Evolutionary conservation across 2,888 invertebrate species (phyloP).

Genomic region (Troides helena): DNA sequence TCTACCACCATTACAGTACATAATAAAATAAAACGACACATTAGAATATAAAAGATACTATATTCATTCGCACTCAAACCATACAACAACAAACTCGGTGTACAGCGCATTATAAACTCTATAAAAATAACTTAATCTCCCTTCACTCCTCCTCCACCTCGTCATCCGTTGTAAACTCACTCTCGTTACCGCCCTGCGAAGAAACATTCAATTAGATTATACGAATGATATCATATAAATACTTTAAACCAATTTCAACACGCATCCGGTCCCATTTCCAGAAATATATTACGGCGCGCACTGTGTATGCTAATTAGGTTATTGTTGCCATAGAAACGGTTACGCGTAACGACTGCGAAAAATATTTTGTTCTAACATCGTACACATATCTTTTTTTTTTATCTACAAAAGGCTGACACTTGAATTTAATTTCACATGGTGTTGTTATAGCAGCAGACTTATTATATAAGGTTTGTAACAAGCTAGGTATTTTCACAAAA

Average conservation of each 20-base stretch:
- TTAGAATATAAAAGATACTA: conserved; percentile 71
- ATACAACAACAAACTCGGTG: conserved; percentile 60
- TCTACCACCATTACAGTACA: not conserved
- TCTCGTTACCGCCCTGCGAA: conserved; percentile 79
- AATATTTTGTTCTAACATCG: not conserved
- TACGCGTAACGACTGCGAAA: not conserved
- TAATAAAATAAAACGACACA: conserved; percentile 36
- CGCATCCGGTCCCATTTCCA: conserved; percentile 24
- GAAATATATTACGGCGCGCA: conserved; percentile 11
- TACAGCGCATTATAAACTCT: conserved; percentile 72
- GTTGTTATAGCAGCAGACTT: too few relatives aligned
- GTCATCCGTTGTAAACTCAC: conserved; percentile 84
- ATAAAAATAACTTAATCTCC: conserved; percentile 76
- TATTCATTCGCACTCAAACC: conserved; percentile 68
- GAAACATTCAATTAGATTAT: conserved; percentile 18
- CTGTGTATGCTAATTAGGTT: conserved; percentile 14
- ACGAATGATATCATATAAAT: conserved; percentile 15
- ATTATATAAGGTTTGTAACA: too few relatives aligned
- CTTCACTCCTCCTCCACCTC: conserved; percentile 80
- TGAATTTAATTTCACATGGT: not conserved
- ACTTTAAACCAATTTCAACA: conserved; percentile 22
- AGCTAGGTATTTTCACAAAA: too few relatives aligned
- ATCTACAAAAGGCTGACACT: not conserved
- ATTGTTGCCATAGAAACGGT: conserved; percentile 17
- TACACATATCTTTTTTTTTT: not conserved